Evolutionary conservation across 1,140 invertebrate genomes (phyloP).

Genomic region (Aradophagus sp.): DNA sequence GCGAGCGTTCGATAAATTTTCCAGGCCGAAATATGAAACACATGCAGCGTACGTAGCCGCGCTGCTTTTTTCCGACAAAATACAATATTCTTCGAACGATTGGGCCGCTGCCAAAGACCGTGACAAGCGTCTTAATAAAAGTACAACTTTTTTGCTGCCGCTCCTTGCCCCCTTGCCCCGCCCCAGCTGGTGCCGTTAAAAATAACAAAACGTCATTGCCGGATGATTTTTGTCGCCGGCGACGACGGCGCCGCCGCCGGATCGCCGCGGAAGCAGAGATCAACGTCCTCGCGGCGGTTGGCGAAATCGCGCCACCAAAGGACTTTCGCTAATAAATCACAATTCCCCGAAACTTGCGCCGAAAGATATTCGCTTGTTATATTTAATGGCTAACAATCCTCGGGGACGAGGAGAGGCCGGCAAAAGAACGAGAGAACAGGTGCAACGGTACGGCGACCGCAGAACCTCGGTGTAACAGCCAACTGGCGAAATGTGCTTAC

Average conservation of each 20-base stretch:
- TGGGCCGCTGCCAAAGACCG: conserved; percentile 31
- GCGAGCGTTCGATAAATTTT: conserved; percentile 25
- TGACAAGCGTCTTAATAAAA: conserved; percentile 45
- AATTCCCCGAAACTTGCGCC: conserved; percentile 34
- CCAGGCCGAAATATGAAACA: conserved; percentile 15
- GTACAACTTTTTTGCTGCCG: conserved; percentile 16
- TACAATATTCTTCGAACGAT: conserved; percentile 32
- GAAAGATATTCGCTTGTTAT: conserved; percentile 55
- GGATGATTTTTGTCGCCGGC: conserved; percentile 5
- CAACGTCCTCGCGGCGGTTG: conserved; percentile 29
- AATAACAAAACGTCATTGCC: conserved; percentile 25
- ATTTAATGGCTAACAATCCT: conserved; percentile 40
- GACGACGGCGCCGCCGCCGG: not conserved
- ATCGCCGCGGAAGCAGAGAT: conserved; percentile 39
- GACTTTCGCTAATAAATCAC: conserved; percentile 51
- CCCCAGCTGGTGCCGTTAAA: conserved; percentile 4
- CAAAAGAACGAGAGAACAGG: conserved; percentile 23
- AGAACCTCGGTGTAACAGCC: conserved; percentile 42
- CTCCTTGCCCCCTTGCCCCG: too few relatives aligned
- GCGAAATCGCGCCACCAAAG: conserved; percentile 12
- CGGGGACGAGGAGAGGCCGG: not conserved
- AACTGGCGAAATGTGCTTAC: conserved; percentile 52
- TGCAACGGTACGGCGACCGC: conserved; percentile 50
- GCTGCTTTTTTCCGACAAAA: conserved; percentile 19
- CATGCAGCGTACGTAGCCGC: conserved; percentile 5